A percentile compares a stretch with the other conserved stretches of the same genome.
These are phyloP conservation scores for Mionectes olivaceus DNA, from an alignment of 2,797 vertebrate species.

Conservation along the genomic window DNA sequence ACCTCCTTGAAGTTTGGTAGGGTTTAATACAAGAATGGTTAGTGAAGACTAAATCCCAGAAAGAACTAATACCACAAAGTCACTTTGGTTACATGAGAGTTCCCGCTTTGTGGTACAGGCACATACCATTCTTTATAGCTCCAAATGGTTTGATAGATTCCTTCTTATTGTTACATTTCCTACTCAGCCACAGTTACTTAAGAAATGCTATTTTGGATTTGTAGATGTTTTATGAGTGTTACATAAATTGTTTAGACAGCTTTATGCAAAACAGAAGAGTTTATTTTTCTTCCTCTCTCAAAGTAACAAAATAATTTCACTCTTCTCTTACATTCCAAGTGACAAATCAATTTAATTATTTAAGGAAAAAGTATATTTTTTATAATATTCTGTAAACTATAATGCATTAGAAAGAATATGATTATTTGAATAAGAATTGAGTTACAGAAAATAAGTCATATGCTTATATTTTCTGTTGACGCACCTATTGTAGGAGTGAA, in stretches of 20 bases:
- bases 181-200: neutral
- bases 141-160: neutral
- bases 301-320: neutral
- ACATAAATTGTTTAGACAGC: neutral
- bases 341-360: neutral
- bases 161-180: constrained; percentile 5
- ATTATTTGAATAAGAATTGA: neutral
- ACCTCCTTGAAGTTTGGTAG: constrained; percentile 70
- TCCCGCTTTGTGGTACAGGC: neutral
- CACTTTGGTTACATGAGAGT: neutral
- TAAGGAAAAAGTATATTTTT: neutral
- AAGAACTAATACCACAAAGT: constrained; percentile 14
- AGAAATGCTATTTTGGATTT: neutral
- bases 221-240: neutral
- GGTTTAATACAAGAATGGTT: constrained; percentile 74
- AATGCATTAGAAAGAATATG: neutral
- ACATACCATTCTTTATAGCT: neutral
- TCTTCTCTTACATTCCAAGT: neutral
- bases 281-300: neutral
- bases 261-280: neutral
- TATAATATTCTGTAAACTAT: neutral
- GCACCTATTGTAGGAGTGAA: neutral
- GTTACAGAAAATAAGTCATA: neutral
- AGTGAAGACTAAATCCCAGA: neutral
- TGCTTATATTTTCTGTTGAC: neutral